A percentile compares a stretch with the other conserved stretches of the same genome.
Evolutionary conservation across 2,888 invertebrate species (phyloP).

Genomic region (Archips xylosteana): DNA sequence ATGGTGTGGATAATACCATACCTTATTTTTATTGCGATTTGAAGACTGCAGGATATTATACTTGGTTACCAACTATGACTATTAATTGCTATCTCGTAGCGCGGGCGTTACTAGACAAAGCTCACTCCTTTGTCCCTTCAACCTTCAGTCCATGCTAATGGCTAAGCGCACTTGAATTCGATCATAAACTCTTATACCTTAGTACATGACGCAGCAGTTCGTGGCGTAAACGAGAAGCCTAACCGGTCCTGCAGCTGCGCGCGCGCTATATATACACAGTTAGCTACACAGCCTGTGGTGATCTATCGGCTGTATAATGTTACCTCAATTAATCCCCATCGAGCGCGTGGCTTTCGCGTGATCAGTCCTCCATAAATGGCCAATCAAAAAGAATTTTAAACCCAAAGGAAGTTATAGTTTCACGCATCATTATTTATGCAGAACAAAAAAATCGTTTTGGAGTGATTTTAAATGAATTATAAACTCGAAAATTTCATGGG

Average conservation of each 20-base stretch:
- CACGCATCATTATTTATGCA: conserved; percentile 29
- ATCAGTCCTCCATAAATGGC: conserved; percentile 23
- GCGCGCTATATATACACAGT: conserved; percentile 57
- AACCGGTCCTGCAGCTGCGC: conserved; percentile 84
- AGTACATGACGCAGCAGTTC: conserved; percentile 62
- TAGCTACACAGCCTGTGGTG: conserved; percentile 44
- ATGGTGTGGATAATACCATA: too few species aligned
- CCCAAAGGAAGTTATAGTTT: conserved; percentile 28
- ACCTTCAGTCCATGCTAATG: conserved; percentile 15
- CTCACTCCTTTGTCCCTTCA: conserved; percentile 15
- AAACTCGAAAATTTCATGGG: conserved; percentile 7
- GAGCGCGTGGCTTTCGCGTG: conserved; percentile 38
- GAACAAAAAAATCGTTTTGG: conserved; percentile 6
- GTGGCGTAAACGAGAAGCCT: conserved; percentile 70
- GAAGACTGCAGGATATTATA: too few species aligned
- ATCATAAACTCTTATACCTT: conserved; percentile 33
- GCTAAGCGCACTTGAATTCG: conserved; percentile 13
- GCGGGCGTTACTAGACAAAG: not conserved
- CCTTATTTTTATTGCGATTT: too few species aligned
- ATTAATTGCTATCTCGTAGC: not conserved
- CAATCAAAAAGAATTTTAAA: conserved; percentile 32
- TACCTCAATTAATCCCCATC: conserved; percentile 21
- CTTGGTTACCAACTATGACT: not conserved
- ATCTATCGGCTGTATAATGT: conserved; percentile 35
- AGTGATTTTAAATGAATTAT: conserved; percentile 18